Conservation (phyloP, 53 echinoderm and acorn worm species). For the Luidia sarsii region DNA sequence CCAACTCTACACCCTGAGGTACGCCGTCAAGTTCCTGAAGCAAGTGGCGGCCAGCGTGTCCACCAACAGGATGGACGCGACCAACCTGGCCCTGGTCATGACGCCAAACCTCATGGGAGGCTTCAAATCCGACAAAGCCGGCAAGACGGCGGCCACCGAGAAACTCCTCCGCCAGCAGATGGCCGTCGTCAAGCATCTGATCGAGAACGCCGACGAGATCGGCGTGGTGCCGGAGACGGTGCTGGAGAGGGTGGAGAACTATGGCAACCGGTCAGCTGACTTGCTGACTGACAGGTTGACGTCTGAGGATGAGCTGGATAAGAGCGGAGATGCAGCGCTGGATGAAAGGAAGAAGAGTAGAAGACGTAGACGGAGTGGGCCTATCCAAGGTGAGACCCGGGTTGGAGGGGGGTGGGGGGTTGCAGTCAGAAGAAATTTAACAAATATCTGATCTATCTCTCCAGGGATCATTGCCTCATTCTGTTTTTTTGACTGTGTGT, state of each 20-base stretch:
- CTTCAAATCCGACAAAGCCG: slow-evolving; percentile 16
- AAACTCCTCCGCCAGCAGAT: slow-evolving; percentile 70
- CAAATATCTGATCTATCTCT: too few relatives aligned
- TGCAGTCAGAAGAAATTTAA: too few relatives aligned
- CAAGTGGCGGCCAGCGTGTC: slow-evolving; percentile 59
- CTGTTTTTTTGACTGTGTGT: too few relatives aligned
- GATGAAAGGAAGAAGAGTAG: slow-evolving; percentile 61
- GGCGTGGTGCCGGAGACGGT: slow-evolving; percentile 83
- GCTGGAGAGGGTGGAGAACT: slow-evolving; percentile 66
- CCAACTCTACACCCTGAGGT: slow-evolving; percentile 72
- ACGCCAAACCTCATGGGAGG: slow-evolving; percentile 80
- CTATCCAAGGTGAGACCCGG: slow-evolving; percentile 80
- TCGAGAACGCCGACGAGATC: slow-evolving; percentile 77
- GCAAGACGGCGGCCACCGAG: slow-evolving; percentile 65
- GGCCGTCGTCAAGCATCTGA: slow-evolving; percentile 64
- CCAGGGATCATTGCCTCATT: too few relatives aligned
- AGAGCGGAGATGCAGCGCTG: slow-evolving; percentile 70
- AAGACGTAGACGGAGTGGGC: slow-evolving; percentile 76
- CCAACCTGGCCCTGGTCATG: slow-evolving; percentile 85
- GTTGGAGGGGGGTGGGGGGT: too few relatives aligned
- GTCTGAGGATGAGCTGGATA: slow-evolving; percentile 96
- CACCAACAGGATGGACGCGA: slow-evolving; percentile 86
- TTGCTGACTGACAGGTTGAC: slow-evolving; percentile 68
- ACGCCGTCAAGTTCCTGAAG: slow-evolving; percentile 76
- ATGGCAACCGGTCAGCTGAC: slow-evolving; percentile 66